Percentiles rank a stretch among this genome's conserved stretches.
phyloP scores from a whole-genome alignment of 2,113 vertebrate species.

The Dicentrarchus labrax region DNA sequence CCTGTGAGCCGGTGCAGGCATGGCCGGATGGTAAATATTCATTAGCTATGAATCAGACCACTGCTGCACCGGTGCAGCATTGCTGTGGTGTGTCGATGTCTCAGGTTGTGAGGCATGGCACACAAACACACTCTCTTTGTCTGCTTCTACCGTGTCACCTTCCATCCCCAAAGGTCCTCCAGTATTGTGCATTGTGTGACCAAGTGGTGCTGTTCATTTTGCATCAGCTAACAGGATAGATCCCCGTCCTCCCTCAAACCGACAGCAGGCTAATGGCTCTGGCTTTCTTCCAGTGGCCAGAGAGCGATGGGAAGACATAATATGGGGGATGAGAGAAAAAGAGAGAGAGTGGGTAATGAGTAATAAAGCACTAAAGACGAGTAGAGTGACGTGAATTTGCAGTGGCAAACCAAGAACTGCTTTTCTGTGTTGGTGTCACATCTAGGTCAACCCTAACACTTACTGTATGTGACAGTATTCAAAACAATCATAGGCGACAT shows the following conservation, averaged over 20 bases:
- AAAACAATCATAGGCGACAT: constrained; percentile 59
- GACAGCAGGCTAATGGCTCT: constrained; percentile 79
- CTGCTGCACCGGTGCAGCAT: constrained; percentile 57
- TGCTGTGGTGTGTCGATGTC: constrained; percentile 26
- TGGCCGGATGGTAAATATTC: constrained; percentile 76
- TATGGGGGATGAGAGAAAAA: constrained; percentile 44
- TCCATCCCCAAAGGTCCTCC: constrained; percentile 35
- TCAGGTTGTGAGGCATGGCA: constrained; percentile 23
- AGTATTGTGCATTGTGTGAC: constrained; percentile 45
- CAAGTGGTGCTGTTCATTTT: constrained; percentile 66
- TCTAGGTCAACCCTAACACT: constrained; percentile 20
- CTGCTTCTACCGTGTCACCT: constrained; percentile 28
- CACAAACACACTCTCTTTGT: not conserved
- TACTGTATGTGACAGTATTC: constrained; percentile 42
- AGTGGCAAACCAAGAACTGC: constrained; percentile 27
- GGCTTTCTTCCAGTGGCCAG: constrained; percentile 69
- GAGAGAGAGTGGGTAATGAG: constrained; percentile 27
- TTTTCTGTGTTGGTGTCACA: constrained; percentile 45
- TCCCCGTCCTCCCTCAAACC: constrained; percentile 67
- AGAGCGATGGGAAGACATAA: constrained; percentile 52
- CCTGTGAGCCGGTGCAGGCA: constrained; percentile 40
- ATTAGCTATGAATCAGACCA: constrained; percentile 74
- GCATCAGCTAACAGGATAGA: constrained; percentile 74
- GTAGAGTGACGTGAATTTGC: constrained; percentile 40
- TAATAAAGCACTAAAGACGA: constrained; percentile 45